These are phyloP conservation scores for Drosophila ohnishii DNA, from an alignment of 1,140 invertebrate species.

Conservation along the genomic window DNA sequence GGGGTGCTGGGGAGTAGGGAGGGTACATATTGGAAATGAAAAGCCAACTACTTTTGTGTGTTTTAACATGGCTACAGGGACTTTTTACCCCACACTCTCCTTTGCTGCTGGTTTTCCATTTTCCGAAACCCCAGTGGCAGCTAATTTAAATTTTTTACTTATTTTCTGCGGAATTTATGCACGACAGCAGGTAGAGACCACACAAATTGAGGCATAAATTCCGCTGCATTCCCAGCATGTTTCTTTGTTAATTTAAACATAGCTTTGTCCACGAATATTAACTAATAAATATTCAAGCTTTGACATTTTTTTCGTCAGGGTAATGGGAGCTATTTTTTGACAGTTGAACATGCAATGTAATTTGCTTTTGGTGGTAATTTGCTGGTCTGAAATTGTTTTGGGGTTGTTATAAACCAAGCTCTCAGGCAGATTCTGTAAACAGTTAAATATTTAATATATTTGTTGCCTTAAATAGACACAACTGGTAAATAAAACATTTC, in stretches of 20 bases:
- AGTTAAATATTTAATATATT: background rate
- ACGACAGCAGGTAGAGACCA: constrained; percentile 28
- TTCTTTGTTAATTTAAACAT: constrained; percentile 64
- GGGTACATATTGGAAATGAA: constrained; percentile 71
- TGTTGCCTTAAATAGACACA: background rate
- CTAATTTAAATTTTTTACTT: constrained; percentile 57
- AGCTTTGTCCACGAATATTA: constrained; percentile 26
- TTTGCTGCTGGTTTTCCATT: constrained; percentile 20
- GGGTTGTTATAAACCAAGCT: too few species aligned
- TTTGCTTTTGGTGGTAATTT: background rate
- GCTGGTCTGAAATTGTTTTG: background rate
- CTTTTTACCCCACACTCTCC: background rate
- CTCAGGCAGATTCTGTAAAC: background rate
- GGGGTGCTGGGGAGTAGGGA: constrained; percentile 10
- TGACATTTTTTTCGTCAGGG: background rate
- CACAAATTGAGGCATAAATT: constrained; percentile 74
- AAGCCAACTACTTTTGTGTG: constrained; percentile 45
- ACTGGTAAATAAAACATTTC: background rate
- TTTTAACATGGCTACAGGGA: background rate
- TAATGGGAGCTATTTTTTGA: constrained; percentile 7
- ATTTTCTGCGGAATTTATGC: constrained; percentile 61
- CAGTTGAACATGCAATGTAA: constrained; percentile 9
- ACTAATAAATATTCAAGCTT: constrained; percentile 37
- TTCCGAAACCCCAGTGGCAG: constrained; percentile 14
- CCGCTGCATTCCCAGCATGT: constrained; percentile 14